Evolutionary conservation across 2,797 vertebrate species (phyloP), one percentile per base, ranked within the genome.

Genomic region (Pangasius mekongensis): DNA sequence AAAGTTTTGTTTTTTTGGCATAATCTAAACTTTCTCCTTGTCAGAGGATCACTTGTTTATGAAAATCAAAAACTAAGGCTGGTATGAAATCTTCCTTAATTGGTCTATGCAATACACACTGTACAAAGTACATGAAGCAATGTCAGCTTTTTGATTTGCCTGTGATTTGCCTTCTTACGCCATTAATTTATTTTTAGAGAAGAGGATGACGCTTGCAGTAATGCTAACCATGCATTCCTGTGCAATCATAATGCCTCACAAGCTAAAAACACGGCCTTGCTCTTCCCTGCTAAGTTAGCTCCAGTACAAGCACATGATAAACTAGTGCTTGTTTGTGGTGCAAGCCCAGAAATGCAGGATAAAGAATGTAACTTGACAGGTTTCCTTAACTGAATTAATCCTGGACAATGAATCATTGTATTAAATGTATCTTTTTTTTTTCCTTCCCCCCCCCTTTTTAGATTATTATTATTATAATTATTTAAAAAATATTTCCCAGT

Each of bases 161-260:
- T 30, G 64, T 69, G 36, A 36, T 36, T 36, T 36, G 36, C 36
- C 36, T 67, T 78, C 33, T 80, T 30, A 30, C 73, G 6, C 24
- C 13, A 71, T 66, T 20, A 7, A 6, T 78, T 64, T 85, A 91
- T 86, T 88, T 87, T 86, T 83, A 90, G 80, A 87, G n/a, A 13
- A 33, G 27, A 86, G 49, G 64, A 91, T 27, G 13, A 7, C 22
- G 36, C 9, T 87, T 87, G 86, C 83, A 74, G 87, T 90, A 89
- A 60, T 89, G 91, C 81, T 82, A 64, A 84, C 73, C 76, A 58
- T 90, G 87, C 86, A 49, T 84, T 87, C 66, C 43, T 69, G 49
- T 71, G 73, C 27, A 88, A 87, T 77, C 67, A 78, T 33, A 87
- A 89, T 62, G 83, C 81, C 39, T 90, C 76, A 76, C 14, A 85